These are phyloP conservation scores for Kryphioiulus occultus DNA, from an alignment of 2,888 invertebrate genomes.

Conservation along the genomic window DNA sequence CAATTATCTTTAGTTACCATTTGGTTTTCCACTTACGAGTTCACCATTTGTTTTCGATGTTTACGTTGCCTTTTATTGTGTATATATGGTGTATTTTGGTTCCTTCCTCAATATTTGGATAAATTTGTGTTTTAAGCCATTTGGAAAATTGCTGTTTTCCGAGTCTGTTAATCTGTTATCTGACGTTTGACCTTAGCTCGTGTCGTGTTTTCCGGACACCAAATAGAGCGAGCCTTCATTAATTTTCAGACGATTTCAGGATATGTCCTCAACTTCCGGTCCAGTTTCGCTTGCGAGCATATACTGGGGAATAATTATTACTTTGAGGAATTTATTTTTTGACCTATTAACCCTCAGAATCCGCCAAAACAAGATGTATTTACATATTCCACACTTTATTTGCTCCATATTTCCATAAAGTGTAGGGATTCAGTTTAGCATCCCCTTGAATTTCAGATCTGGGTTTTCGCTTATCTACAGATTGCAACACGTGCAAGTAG, in stretches of 20 bases:
- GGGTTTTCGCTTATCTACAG: not conserved
- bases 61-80: conserved; percentile 24
- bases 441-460: not conserved
- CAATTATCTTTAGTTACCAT: not conserved
- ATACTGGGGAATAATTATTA: no score
- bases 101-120: not conserved
- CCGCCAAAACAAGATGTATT: no score
- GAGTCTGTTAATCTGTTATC: not conserved
- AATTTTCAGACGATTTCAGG: not conserved
- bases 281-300: not conserved
- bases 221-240: not conserved
- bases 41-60: not conserved
- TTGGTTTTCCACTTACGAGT: not conserved
- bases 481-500: conserved; percentile 16
- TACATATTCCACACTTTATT: no score
- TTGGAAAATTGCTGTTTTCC: not conserved
- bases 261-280: conserved; percentile 16
- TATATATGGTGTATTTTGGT: conserved; percentile 27
- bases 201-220: not conserved
- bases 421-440: not conserved
- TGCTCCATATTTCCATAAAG: no score
- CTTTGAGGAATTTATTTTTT: no score
- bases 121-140: not conserved
- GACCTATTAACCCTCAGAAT: no score
- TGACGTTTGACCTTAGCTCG: not conserved